A percentile compares a stretch with the other conserved stretches of the same genome.
Evolutionary conservation across 2,797 vertebrate genomes (phyloP).

Genomic region (Gobio occitaniae): DNA sequence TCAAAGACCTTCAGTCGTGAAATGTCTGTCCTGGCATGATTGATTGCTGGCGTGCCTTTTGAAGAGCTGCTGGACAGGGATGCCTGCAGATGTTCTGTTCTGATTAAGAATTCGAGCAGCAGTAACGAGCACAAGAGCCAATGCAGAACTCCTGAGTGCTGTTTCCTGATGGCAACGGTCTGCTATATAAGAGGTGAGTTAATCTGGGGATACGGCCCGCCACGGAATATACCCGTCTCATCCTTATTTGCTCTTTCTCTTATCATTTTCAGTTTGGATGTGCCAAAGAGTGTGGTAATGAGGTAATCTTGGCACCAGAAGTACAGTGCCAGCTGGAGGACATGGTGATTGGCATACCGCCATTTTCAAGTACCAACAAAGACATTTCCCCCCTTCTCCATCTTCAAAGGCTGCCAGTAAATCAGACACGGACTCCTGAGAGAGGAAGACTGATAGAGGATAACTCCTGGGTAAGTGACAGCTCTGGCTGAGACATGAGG

Average conservation of each 20-base stretch:
- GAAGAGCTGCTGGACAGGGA: slow-evolving; percentile 33
- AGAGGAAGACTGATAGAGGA: slow-evolving; percentile 26
- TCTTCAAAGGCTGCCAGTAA: slow-evolving; percentile 37
- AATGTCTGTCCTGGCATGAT: slow-evolving; percentile 28
- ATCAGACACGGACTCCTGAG: slow-evolving; percentile 28
- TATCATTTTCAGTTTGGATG: slow-evolving; percentile 25
- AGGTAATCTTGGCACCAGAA: slow-evolving; percentile 43
- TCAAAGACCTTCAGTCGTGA: slow-evolving; percentile 9
- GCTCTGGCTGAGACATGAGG: background rate
- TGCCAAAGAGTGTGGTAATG: slow-evolving; percentile 55
- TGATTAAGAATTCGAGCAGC: slow-evolving; percentile 7
- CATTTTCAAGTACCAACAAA: slow-evolving; percentile 58
- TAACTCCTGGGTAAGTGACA: slow-evolving; percentile 27
- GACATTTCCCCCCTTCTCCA: slow-evolving; percentile 47
- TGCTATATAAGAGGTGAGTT: slow-evolving; percentile 37
- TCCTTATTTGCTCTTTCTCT: slow-evolving; percentile 21
- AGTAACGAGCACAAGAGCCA: slow-evolving; percentile 17
- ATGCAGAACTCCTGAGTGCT: slow-evolving; percentile 14
- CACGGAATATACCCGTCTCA: slow-evolving; percentile 5
- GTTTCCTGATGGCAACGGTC: slow-evolving; percentile 31
- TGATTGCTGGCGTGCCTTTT: slow-evolving; percentile 16
- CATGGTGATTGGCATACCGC: slow-evolving; percentile 49
- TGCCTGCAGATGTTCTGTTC: slow-evolving; percentile 38
- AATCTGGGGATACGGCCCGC: slow-evolving; percentile 11
- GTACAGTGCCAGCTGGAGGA: slow-evolving; percentile 57